These are phyloP conservation scores for Rhodinocichla rosea DNA, from an alignment of 2,113 vertebrate species.

Conservation along the genomic window DNA sequence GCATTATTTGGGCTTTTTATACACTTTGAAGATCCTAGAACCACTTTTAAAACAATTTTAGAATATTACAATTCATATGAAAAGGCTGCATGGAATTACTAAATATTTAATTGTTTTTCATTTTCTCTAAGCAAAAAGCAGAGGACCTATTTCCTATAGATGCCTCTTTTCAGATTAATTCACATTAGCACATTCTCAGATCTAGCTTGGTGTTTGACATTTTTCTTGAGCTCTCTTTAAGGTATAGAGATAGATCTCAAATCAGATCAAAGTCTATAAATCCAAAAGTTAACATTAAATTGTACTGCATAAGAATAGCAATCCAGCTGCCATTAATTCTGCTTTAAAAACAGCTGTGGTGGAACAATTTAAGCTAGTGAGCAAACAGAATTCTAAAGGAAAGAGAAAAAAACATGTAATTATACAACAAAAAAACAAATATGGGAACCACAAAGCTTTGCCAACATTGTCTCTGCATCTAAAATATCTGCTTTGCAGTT, in stretches of 20 bases:
- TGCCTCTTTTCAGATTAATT: background rate
- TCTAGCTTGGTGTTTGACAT: background rate
- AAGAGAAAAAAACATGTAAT: constrained; percentile 15
- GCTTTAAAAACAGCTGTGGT: constrained; percentile 31
- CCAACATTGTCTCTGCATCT: constrained; percentile 34
- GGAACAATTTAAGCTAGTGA: constrained; percentile 29
- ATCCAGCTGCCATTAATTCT: constrained; percentile 37
- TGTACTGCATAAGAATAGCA: background rate
- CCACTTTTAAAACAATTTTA: background rate
- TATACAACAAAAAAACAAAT: constrained; percentile 43
- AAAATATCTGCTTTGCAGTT: background rate
- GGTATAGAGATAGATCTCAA: background rate
- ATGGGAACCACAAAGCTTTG: constrained; percentile 13
- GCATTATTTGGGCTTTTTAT: background rate
- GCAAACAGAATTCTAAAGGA: constrained; percentile 16
- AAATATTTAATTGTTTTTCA: background rate
- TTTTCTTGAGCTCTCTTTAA: background rate
- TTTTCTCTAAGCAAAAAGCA: background rate
- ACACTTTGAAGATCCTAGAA: background rate
- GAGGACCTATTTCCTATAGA: background rate
- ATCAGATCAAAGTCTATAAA: background rate
- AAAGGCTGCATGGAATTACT: background rate
- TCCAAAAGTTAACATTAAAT: background rate
- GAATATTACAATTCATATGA: background rate
- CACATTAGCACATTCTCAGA: background rate